These are phyloP conservation scores for Thryonomys swinderianus DNA, from an alignment of 2,113 vertebrate genomes.

Conservation along the genomic window DNA sequence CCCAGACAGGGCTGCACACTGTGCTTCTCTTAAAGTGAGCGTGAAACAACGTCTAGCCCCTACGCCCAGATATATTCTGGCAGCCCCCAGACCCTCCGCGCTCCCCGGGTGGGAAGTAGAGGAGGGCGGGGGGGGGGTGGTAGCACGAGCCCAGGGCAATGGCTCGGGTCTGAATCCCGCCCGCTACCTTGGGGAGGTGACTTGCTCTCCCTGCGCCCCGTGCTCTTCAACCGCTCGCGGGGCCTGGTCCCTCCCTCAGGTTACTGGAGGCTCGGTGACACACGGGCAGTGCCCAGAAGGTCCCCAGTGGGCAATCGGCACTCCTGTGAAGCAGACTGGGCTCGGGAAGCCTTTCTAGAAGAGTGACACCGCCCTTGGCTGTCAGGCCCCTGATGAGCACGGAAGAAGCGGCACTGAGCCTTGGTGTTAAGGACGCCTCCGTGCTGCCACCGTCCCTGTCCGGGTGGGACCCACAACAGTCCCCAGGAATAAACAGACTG, in stretches of 20 bases:
- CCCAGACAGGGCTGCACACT: neutral
- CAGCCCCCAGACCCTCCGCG: neutral
- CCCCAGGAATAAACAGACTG: neutral
- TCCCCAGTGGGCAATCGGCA: neutral
- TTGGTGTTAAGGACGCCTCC: neutral
- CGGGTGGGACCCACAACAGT: neutral
- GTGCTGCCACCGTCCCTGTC: neutral
- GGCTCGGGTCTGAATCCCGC: neutral
- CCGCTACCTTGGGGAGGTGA: neutral
- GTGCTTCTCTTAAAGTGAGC: neutral
- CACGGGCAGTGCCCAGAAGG: neutral
- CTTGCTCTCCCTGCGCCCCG: neutral
- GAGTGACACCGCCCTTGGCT: fast-evolving
- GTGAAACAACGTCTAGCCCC: neutral
- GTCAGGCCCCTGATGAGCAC: neutral
- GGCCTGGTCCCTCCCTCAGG: neutral
- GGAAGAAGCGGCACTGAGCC: neutral
- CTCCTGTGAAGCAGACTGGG: too few species aligned
- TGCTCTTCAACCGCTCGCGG: neutral
- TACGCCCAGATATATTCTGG: neutral
- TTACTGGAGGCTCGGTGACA: neutral
- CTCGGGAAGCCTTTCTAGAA: too few species aligned
- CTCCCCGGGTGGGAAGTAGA: neutral
- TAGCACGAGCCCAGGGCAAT: neutral
- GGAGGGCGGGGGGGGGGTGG: too few species aligned